Evolutionary conservation across 2,888 invertebrate species (phyloP), one percentile per base, ranked within the genome.

Genomic region (Prosapia bicincta): DNA sequence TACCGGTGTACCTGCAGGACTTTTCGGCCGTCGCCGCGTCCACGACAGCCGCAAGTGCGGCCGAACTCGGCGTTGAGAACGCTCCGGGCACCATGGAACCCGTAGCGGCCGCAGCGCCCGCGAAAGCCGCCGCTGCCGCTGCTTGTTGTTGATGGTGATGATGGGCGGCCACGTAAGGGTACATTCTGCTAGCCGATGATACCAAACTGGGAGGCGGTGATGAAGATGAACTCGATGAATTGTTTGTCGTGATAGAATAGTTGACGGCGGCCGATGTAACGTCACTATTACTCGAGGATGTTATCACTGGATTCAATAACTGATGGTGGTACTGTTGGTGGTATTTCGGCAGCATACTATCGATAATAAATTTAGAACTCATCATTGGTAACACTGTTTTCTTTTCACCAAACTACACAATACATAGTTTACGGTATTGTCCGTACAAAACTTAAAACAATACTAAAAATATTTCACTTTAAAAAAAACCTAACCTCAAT

Each of bases 291-390:
- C 92, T 88, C 88, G 90, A 85, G 82, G 88, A 85, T 76, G 84
- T 83, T 83, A 86, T 80, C 74, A 81, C 87, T 82, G 88, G 87
- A 81, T 84, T 86, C 82, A 86, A 87, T 84, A 89, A 88, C 85
- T 91, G 91, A 86, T 90, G 91, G 86, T 91, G 89, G 86, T 88
- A 88, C 86, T 88, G 89, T 85, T 84, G 83, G 89, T 90, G 94
- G 89, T 96, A 96, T 90, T 96, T 96, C 84, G 96, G 96, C 89
- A 96, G 93, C 95, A 96, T 96, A 90, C 95, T 95, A 94, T 96
- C 96, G 89, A 96, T 94, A 90, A 95, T 94, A 91, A 96, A 96
- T 92, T 96, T 96, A 90, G 95, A 95, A 91, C 92, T 94, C 96
- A 96, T 96, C 90, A 78, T 78, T 78, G 77, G 78, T 78, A 78